Evolutionary conservation across 2,888 invertebrate genomes (phyloP).

Genomic region (Microplitis deprimator): DNA sequence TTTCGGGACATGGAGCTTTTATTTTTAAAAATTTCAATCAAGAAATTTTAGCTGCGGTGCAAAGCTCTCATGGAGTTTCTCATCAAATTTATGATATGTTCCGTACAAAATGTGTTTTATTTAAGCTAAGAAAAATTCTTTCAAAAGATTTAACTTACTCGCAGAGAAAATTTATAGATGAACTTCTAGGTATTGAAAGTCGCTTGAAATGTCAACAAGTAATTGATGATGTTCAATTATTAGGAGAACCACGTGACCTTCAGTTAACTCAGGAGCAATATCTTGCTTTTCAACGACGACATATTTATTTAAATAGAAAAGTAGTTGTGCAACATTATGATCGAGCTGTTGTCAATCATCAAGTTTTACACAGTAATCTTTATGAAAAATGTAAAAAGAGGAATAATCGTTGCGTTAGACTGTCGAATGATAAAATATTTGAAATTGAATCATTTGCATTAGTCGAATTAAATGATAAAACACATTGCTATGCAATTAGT

Average conservation of each 20-base stretch:
- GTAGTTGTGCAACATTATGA: not conserved
- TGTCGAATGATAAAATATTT: not conserved
- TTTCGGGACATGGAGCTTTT: not conserved
- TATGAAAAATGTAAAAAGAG: slow-evolving; percentile 3
- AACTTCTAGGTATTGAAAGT: too few relatives aligned
- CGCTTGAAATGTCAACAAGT: too few relatives aligned
- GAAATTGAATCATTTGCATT: not conserved
- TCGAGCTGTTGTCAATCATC: not conserved
- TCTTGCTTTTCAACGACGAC: too few relatives aligned
- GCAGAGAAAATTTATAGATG: not conserved
- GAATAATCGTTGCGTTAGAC: not conserved
- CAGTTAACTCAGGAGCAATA: too few relatives aligned
- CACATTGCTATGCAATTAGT: not conserved
- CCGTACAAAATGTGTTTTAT: not conserved
- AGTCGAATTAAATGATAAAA: not conserved
- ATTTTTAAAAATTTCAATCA: not conserved
- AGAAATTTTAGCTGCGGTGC: not conserved
- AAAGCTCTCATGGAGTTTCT: not conserved
- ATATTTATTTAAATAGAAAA: too few relatives aligned
- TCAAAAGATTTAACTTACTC: not conserved
- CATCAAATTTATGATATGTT: too few relatives aligned
- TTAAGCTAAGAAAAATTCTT: not conserved
- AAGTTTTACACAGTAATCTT: not conserved
- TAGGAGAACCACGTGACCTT: too few relatives aligned
- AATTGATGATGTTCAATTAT: too few relatives aligned